A percentile compares a stretch with the other conserved stretches of the same genome.
phyloP scores from a whole-genome alignment of 2,113 vertebrate genomes.

The Perca fluviatilis region DNA sequence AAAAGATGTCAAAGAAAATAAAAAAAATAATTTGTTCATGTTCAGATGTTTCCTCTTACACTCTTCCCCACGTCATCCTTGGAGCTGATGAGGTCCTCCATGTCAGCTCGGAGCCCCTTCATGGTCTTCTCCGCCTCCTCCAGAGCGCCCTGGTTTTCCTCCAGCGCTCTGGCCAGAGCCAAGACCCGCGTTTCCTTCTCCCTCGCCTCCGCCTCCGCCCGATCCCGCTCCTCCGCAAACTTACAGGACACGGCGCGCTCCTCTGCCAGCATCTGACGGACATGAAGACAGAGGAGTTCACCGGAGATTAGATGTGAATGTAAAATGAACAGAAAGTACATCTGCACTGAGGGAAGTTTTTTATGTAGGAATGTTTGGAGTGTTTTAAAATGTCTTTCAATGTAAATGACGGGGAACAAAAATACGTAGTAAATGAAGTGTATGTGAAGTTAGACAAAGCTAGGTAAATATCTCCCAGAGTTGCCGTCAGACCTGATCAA shows the following conservation, averaged over 20 bases:
- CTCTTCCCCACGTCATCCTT: constrained; percentile 96
- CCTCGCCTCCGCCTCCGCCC: constrained; percentile 91
- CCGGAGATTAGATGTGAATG: not conserved
- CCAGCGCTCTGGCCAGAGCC: constrained; percentile 89
- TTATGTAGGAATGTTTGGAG: not conserved
- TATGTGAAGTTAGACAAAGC: not conserved
- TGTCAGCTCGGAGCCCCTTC: constrained; percentile 90
- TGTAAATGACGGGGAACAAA: not conserved
- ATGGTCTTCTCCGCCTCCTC: constrained; percentile 91
- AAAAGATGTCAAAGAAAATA: not conserved
- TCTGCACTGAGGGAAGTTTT: not conserved
- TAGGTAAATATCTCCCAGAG: not conserved
- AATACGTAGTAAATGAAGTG: no score
- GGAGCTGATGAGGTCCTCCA: constrained; percentile 97
- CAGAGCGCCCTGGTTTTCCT: constrained; percentile 88
- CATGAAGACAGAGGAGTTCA: not conserved
- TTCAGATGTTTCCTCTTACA: constrained; percentile 78
- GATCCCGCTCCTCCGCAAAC: constrained; percentile 92
- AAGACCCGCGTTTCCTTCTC: constrained; percentile 94
- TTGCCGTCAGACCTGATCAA: constrained; percentile 89
- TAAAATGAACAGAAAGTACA: not conserved
- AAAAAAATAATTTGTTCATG: not conserved
- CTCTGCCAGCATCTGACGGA: constrained; percentile 90
- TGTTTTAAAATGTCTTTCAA: not conserved
- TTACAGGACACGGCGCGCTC: constrained; percentile 92